phyloP scores from a whole-genome alignment of 2,888 invertebrate genomes.

The Mesorhabditis spiculigera region DNA sequence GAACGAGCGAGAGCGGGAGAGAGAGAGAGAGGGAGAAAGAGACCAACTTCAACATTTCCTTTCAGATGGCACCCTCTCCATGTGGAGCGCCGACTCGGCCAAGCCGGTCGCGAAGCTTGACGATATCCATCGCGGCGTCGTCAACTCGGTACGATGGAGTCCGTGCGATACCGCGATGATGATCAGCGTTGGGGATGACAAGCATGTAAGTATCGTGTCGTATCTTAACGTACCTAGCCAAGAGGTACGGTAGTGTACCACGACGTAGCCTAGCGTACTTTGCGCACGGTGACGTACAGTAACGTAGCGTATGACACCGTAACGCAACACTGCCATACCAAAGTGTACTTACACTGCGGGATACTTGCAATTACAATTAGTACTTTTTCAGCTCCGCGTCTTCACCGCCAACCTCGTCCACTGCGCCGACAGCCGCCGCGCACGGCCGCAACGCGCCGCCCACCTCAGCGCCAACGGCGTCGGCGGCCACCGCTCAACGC shows the following conservation, averaged over 20 bases:
- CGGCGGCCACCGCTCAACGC: neutral
- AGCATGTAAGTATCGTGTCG: neutral
- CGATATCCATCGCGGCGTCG: neutral
- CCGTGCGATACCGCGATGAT: neutral
- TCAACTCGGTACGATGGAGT: neutral
- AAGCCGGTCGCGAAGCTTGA: neutral
- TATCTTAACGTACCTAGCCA: no score
- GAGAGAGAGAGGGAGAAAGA: no score
- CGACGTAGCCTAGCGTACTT: no score
- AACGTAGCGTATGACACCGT: neutral
- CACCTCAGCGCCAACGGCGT: neutral
- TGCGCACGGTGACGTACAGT: neutral
- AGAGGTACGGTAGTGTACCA: no score
- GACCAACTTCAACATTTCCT: neutral
- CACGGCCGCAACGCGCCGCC: neutral
- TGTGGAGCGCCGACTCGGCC: neutral
- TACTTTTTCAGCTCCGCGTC: slow-evolving; percentile 2
- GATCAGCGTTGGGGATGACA: neutral
- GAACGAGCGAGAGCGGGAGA: neutral
- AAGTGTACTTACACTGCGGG: neutral
- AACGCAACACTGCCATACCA: neutral
- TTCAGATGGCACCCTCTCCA: neutral
- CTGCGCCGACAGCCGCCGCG: neutral
- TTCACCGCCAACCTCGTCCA: neutral
- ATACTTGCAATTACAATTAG: neutral